These are phyloP conservation scores for Lordiphosa fenestrarum DNA, from an alignment of 2,888 invertebrate species.

Conservation along the genomic window DNA sequence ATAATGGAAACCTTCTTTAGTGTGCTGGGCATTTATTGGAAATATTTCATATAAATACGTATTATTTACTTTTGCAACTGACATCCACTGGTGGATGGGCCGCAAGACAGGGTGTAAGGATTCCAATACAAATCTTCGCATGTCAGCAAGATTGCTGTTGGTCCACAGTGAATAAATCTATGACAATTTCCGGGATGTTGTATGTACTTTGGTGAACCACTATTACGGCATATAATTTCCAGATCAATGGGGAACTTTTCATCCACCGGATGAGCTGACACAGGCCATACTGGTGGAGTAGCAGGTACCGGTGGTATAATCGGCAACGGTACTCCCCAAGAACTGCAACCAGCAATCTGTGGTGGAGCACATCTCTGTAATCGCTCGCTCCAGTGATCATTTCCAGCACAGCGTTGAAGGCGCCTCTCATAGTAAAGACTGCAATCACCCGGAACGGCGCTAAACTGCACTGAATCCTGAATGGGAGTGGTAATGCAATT, in stretches of 20 bases:
- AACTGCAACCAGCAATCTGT: slow-evolving; percentile 39
- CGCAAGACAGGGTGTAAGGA: slow-evolving; percentile 43
- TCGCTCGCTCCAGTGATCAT: slow-evolving; percentile 59
- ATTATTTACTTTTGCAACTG: background rate
- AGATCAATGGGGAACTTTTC: slow-evolving; percentile 11
- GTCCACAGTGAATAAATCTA: slow-evolving; percentile 73
- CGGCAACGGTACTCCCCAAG: background rate
- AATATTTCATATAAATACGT: background rate
- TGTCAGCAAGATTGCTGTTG: slow-evolving; percentile 38
- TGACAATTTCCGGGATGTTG: slow-evolving; percentile 71
- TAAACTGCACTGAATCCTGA: slow-evolving; percentile 34
- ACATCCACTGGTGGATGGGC: slow-evolving; percentile 22
- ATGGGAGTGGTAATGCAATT: slow-evolving; percentile 36
- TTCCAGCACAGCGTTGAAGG: slow-evolving; percentile 44
- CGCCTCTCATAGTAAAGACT: slow-evolving; percentile 64
- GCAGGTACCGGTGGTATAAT: slow-evolving; percentile 13
- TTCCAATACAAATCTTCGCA: slow-evolving; percentile 70
- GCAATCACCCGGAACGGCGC: slow-evolving; percentile 60
- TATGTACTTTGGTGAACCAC: slow-evolving; percentile 28
- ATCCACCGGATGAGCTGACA: background rate
- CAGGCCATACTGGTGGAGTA: slow-evolving; percentile 32
- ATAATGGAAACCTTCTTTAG: too few species aligned
- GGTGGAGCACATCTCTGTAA: slow-evolving; percentile 63
- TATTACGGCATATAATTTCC: slow-evolving; percentile 20
- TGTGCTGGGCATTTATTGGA: slow-evolving; percentile 1